Evolutionary conservation across 2,888 invertebrate species (phyloP).

Genomic region (Stenotaenia linearis): DNA sequence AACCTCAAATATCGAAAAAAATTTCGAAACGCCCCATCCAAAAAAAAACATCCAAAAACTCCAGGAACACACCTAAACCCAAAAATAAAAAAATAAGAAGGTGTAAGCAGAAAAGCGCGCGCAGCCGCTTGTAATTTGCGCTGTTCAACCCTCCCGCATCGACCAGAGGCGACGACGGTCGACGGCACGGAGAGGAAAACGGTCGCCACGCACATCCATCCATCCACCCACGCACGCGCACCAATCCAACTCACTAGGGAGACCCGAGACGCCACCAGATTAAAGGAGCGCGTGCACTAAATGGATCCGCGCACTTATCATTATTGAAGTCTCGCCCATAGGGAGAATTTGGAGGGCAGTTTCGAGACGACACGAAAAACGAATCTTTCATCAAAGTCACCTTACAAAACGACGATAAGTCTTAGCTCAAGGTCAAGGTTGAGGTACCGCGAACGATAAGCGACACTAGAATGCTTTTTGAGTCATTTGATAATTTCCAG

Average conservation of each 20-base stretch:
- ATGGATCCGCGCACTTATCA: constrained; percentile 28
- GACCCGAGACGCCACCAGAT: constrained; percentile 8
- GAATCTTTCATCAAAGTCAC: not conserved
- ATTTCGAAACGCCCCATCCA: no score
- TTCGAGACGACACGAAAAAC: not conserved
- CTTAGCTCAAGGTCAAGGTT: not conserved
- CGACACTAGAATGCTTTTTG: not conserved
- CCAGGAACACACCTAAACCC: no score
- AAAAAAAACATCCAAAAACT: no score
- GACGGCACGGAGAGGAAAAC: not conserved
- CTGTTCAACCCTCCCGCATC: not conserved
- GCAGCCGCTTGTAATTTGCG: constrained; percentile 17
- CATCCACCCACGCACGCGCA: constrained; percentile 12
- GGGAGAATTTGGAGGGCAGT: not conserved
- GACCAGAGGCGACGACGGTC: constrained; percentile 11
- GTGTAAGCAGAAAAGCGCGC: no score
- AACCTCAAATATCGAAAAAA: no score
- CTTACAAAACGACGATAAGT: not conserved
- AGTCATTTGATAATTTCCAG: no score
- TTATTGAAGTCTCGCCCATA: constrained; percentile 21
- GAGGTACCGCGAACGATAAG: not conserved
- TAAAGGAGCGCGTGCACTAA: constrained; percentile 24
- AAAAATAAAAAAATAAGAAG: no score
- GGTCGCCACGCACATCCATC: constrained; percentile 14
- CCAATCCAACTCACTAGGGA: constrained; percentile 8